A percentile compares a stretch with the other conserved stretches of the same genome.
These are phyloP conservation scores for Petrocephalus zakoni DNA, from an alignment of 2,113 vertebrate genomes.

Conservation along the genomic window DNA sequence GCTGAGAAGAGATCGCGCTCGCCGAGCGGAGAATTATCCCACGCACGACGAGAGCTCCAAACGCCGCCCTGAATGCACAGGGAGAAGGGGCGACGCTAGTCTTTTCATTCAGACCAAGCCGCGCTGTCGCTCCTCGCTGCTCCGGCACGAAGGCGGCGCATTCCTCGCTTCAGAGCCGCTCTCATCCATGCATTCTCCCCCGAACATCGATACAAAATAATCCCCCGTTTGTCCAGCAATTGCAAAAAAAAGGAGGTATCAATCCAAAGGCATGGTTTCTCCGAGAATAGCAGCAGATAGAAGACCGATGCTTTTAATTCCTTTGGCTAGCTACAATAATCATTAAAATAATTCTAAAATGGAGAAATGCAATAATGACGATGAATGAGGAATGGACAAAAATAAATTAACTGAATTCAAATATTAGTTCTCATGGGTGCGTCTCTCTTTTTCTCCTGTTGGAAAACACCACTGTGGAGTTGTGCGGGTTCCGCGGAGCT, in stretches of 20 bases:
- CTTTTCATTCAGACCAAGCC: constrained; percentile 45
- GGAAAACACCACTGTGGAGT: constrained; percentile 34
- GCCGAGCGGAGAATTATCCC: constrained; percentile 13
- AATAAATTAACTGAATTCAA: constrained; percentile 35
- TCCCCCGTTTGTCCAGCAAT: constrained; percentile 44
- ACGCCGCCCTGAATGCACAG: constrained; percentile 26
- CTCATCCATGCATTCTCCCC: constrained; percentile 35
- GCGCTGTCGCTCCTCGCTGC: constrained; percentile 42
- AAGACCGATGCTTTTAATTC: constrained; percentile 39
- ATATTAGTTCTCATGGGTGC: constrained; percentile 56
- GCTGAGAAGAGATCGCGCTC: background rate
- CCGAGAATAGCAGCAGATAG: constrained; percentile 27
- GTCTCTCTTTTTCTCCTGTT: constrained; percentile 27
- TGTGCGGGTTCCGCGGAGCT: constrained; percentile 43
- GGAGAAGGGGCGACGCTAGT: constrained; percentile 34
- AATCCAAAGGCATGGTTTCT: constrained; percentile 45
- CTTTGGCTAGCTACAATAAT: constrained; percentile 41
- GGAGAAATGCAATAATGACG: constrained; percentile 44
- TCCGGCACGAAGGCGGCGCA: constrained; percentile 46
- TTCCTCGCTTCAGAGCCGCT: constrained; percentile 45
- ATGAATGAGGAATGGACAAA: constrained; percentile 12
- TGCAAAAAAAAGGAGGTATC: constrained; percentile 38
- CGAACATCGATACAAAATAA: constrained; percentile 42
- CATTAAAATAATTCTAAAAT: constrained; percentile 42
- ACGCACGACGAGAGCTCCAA: constrained; percentile 20